Evolutionary conservation across 2,113 vertebrate species (phyloP).

Genomic region (Nothoprocta pentlandii): DNA sequence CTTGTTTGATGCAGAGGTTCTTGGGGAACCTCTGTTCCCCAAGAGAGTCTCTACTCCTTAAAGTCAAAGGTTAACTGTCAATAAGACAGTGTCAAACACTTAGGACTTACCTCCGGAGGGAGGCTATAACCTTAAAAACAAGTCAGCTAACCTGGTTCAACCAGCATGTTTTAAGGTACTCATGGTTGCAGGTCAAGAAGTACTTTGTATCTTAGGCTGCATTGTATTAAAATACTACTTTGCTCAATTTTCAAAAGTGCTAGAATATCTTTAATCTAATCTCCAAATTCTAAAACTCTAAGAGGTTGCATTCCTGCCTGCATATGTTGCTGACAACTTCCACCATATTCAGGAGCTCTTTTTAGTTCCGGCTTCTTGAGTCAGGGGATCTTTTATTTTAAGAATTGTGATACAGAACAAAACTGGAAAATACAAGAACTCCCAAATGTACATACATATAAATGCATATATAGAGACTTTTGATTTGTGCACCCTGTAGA

Average conservation of each 20-base stretch:
- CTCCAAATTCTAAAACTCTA: not conserved
- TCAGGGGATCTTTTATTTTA: not conserved
- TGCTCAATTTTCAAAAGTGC: not conserved
- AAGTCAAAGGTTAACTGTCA: not conserved
- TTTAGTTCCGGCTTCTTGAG: not conserved
- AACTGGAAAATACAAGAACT: not conserved
- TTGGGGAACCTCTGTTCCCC: not conserved
- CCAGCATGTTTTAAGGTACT: not conserved
- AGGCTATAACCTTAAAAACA: not conserved
- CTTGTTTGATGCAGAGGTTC: not conserved
- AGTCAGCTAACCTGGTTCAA: not conserved
- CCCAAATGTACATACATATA: not conserved
- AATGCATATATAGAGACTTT: not conserved
- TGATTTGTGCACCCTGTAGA: not conserved
- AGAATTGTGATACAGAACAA: not conserved
- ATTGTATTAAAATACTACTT: not conserved
- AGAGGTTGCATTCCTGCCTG: not conserved
- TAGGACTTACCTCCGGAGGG: not conserved
- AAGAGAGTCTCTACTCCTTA: rapidly evolving
- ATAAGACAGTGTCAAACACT: not conserved
- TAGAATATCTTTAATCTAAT: not conserved
- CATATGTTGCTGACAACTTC: not conserved
- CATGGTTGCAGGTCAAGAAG: not conserved
- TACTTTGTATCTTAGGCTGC: not conserved
- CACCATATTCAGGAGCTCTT: not conserved